A percentile compares a stretch with the other conserved stretches of the same genome.
Conservation (phyloP, 2,113 vertebrate genomes). For the Leptosomus discolor region DNA sequence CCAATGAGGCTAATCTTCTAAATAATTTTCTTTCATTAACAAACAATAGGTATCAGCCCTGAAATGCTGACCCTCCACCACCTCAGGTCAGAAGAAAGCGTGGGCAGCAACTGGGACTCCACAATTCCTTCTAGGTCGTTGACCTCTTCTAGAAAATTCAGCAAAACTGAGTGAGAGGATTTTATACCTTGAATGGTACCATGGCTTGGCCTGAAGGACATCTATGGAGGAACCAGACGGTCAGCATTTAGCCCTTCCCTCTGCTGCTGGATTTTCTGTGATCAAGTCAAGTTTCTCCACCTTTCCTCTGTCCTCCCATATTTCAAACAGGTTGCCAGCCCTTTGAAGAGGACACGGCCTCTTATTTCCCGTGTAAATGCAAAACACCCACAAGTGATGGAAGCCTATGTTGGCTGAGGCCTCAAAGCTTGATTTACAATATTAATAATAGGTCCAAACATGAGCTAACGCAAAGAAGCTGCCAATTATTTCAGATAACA, state of each 20-base stretch:
- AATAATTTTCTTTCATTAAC: not conserved
- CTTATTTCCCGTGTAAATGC: not conserved
- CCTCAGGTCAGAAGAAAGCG: not conserved
- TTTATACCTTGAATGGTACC: not conserved
- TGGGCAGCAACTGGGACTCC: not conserved
- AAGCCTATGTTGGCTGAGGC: accelerated
- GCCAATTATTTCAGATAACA: not conserved
- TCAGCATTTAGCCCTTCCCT: not conserved
- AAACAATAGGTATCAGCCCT: not conserved
- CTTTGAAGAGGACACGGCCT: not conserved
- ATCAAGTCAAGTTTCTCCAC: not conserved
- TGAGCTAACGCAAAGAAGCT: not conserved
- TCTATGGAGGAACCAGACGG: not conserved
- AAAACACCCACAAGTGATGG: not conserved
- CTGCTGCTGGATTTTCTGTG: not conserved
- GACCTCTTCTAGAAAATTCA: not conserved
- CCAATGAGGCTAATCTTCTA: not conserved
- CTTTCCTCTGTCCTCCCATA: not conserved
- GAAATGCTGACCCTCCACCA: not conserved
- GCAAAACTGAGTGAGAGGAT: not conserved
- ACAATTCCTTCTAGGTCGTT: not conserved
- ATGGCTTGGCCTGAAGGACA: not conserved
- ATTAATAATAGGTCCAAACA: not conserved
- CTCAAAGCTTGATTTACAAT: not conserved
- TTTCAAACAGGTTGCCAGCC: not conserved